Percentiles rank a stretch among this genome's conserved stretches.
Conservation (phyloP, 2,888 invertebrate species). For the Andricus quercusramuli region DNA sequence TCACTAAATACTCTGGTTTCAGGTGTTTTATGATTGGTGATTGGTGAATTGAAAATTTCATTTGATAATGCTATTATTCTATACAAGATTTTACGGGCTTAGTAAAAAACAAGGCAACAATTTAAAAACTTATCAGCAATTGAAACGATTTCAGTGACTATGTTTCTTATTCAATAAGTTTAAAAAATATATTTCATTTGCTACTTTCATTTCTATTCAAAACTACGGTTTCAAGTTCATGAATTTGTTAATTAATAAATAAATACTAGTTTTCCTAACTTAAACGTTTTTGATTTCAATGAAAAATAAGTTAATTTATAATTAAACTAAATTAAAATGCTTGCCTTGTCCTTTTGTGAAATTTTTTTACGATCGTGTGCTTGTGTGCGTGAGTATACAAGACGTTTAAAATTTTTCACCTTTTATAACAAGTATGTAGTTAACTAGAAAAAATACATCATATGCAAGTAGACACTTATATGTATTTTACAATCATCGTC, state of each 20-base stretch:
- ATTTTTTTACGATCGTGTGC: not conserved
- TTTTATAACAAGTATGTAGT: not conserved
- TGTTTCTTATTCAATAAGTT: not conserved
- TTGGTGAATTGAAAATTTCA: not conserved
- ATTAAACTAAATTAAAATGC: not conserved
- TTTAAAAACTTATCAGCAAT: not conserved
- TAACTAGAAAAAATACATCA: conserved; percentile 44
- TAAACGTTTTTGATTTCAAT: not conserved
- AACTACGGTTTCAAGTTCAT: not conserved
- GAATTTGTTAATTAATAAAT: not conserved
- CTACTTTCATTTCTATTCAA: not conserved
- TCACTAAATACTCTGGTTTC: not conserved
- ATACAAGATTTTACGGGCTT: not conserved
- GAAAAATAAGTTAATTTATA: not conserved
- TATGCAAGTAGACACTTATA: conserved; percentile 47
- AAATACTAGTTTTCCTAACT: not conserved
- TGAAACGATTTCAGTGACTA: not conserved
- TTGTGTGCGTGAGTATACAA: conserved; percentile 8
- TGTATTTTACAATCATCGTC: conserved; percentile 43
- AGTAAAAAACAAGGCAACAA: not conserved
- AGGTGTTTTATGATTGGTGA: not conserved
- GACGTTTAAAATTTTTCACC: conserved; percentile 2
- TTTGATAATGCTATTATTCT: not conserved
- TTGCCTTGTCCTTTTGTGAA: not conserved
- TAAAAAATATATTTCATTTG: not conserved